Evolutionary conservation across 1,140 invertebrate genomes (phyloP).

Genomic region (Cydia amplana): DNA sequence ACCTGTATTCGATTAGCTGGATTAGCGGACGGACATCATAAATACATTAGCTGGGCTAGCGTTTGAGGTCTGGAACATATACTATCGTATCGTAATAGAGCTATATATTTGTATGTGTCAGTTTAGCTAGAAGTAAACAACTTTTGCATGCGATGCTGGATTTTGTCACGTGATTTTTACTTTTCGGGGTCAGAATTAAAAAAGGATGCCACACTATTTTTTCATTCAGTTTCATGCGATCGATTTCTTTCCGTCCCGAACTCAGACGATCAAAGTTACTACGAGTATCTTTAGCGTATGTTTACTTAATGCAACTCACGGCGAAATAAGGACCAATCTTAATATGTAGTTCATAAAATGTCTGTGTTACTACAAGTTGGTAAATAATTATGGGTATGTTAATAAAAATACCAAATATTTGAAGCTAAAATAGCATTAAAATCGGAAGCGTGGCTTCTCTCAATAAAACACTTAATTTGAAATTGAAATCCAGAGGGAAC

Average conservation of each 20-base stretch:
- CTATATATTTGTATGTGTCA: neutral
- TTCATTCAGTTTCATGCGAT: too few relatives aligned
- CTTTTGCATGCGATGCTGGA: neutral
- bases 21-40: constrained; percentile 22
- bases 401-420: too few relatives aligned
- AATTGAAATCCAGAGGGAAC: neutral
- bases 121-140: neutral
- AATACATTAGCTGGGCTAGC: neutral
- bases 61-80: neutral
- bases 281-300: too few relatives aligned
- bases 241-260: too few relatives aligned
- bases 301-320: too few relatives aligned
- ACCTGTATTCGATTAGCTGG: constrained; percentile 12
- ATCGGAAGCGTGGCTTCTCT: neutral
- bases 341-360: too few relatives aligned
- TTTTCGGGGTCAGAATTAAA: too few relatives aligned
- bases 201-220: too few relatives aligned
- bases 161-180: neutral
- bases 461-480: neutral
- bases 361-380: too few relatives aligned
- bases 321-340: too few relatives aligned
- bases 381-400: too few relatives aligned
- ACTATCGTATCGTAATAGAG: neutral
- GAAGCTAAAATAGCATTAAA: neutral
- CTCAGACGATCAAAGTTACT: too few relatives aligned